Conservation (phyloP, 1,140 invertebrate genomes). For the Ips nitidus region DNA sequence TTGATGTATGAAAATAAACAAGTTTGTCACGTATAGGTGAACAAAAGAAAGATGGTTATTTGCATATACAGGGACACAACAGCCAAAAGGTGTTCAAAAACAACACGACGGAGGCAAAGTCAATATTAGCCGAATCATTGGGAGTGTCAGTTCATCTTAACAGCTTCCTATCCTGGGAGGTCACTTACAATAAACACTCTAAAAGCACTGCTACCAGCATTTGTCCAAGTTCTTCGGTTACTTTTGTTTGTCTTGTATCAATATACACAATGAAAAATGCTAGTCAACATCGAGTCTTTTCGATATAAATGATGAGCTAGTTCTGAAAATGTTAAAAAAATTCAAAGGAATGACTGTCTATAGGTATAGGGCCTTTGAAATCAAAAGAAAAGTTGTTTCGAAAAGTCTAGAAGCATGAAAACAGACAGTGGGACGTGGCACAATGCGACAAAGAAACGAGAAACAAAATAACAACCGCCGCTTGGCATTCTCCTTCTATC, state of each 20-base stretch:
- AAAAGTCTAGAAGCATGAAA: constrained; percentile 10
- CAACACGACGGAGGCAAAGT: constrained; percentile 29
- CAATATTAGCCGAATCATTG: constrained; percentile 31
- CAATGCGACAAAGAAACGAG: constrained; percentile 31
- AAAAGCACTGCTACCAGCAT: constrained; percentile 31
- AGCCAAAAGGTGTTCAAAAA: constrained; percentile 34
- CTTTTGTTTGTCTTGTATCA: constrained; percentile 33
- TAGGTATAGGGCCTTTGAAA: too few species aligned
- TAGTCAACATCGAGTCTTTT: neutral
- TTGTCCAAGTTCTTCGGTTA: constrained; percentile 29
- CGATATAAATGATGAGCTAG: neutral
- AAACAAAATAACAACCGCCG: constrained; percentile 29
- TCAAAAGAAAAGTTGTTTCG: too few species aligned
- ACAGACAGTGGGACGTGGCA: constrained; percentile 20
- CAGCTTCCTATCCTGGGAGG: constrained; percentile 33
- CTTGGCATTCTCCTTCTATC: constrained; percentile 17
- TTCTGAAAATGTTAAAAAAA: neutral
- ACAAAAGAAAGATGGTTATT: constrained; percentile 31
- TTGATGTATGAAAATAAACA: constrained; percentile 28
- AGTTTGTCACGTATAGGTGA: constrained; percentile 24
- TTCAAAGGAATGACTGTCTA: too few species aligned
- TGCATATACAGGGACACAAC: constrained; percentile 35
- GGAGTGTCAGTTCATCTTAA: constrained; percentile 29
- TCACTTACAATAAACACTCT: constrained; percentile 35
- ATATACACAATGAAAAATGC: constrained; percentile 19